Evolutionary conservation across 2,797 vertebrate genomes (phyloP), one percentile per base, ranked within the genome.

Genomic region (Epinephelus awoara): DNA sequence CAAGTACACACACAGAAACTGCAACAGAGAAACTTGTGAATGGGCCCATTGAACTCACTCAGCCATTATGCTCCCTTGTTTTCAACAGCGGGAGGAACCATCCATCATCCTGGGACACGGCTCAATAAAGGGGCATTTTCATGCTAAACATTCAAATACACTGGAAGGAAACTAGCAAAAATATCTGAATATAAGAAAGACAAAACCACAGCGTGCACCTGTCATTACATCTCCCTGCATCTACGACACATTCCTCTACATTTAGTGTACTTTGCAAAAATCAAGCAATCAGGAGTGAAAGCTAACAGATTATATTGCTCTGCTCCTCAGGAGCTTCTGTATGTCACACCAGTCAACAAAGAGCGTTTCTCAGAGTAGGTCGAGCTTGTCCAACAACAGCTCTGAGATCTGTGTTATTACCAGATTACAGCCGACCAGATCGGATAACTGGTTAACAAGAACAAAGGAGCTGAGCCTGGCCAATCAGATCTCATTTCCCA

Each of bases 401-500:
- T 6, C 47, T 51, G 56, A n/a, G 47, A 61, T 68, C 49, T 50
- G 65, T 40, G 67, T 47, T 69, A 42, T 80, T 72, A 67, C 27
- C 56, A 77, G 70, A 73, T 72, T 72, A 74, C 67, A 69, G 69
- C 61, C 23, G 79, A 77, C 69, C 76, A 23, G 51, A 57, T 71
- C 55, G 9, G 56, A 67, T 76, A 67, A 80, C 18, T 47, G 75
- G 74, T 83, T 77, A 85, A 81, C 46, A 6, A 79, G 72, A 80
- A 81, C 89, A 91, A 91, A 86, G 83, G 57, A 54, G 78, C 34
- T 6, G 23, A 50, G 52, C 4, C 19, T 11, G 56, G 11, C 85
- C 83, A 87, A 87, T 84, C 74, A 23, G 4, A 71, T 57, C 51
- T 59, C n/a, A 72, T 64, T 82, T 81, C 82, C 76, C 59, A 76